Conservation (phyloP, 2,797 vertebrate species). For the Anomalospiza imberbis region DNA sequence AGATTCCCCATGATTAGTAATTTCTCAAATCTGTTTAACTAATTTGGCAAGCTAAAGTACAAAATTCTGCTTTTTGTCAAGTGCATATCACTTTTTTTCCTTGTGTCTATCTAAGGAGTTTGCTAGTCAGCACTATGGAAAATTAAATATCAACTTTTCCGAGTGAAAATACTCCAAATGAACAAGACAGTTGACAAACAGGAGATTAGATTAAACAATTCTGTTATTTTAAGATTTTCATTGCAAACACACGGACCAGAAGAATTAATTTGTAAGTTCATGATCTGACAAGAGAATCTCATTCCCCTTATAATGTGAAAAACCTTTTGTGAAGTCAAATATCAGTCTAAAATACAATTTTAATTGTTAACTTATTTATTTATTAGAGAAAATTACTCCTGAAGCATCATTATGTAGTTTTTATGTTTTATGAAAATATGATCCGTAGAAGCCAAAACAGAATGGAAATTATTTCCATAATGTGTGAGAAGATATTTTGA, state of each 20-base stretch:
- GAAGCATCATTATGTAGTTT: not conserved
- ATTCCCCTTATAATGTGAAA: not conserved
- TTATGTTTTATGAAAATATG: not conserved
- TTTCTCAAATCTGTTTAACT: not conserved
- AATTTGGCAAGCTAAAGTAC: not conserved
- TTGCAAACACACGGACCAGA: not conserved
- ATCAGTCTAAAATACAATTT: not conserved
- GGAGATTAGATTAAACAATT: not conserved
- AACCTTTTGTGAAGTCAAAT: not conserved
- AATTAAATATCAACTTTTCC: not conserved
- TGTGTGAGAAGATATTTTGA: not conserved
- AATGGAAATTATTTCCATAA: not conserved
- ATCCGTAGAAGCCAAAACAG: not conserved
- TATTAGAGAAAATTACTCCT: not conserved
- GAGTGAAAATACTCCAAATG: not conserved
- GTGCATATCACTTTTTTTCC: not conserved
- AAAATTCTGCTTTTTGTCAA: not conserved
- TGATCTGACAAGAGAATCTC: not conserved
- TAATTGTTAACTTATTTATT: not conserved
- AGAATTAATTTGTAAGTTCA: not conserved
- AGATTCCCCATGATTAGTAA: not conserved
- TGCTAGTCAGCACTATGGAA: not conserved
- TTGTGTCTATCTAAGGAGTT: not conserved
- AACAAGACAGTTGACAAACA: not conserved
- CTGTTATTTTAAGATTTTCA: not conserved